Evolutionary conservation across 2,888 invertebrate species (phyloP).

Genomic region (Hylaea fasciaria): DNA sequence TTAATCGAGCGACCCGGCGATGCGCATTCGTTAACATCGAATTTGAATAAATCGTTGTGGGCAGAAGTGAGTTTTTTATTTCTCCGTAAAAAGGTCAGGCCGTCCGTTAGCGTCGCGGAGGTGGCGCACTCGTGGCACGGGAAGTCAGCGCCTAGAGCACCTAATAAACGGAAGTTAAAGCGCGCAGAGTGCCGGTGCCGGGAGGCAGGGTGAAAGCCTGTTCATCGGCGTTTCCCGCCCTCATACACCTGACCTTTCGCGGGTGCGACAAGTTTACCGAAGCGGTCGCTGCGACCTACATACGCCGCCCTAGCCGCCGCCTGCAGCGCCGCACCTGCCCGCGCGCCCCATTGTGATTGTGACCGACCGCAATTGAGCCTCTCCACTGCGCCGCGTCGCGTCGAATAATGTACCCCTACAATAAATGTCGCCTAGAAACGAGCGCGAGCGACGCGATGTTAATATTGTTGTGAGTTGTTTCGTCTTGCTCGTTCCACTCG

Average conservation of each 20-base stretch:
- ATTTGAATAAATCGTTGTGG: slow-evolving; percentile 61
- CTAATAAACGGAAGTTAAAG: slow-evolving; percentile 78
- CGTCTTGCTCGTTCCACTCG: slow-evolving; percentile 52
- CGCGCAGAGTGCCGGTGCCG: slow-evolving; percentile 54
- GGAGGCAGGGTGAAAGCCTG: slow-evolving; percentile 59
- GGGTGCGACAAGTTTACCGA: slow-evolving; percentile 80
- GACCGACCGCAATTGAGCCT: slow-evolving; percentile 70
- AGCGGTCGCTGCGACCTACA: slow-evolving; percentile 80
- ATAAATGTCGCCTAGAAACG: slow-evolving; percentile 70
- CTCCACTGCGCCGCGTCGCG: slow-evolving; percentile 61
- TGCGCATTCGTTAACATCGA: slow-evolving; percentile 64
- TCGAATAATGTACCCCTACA: slow-evolving; percentile 69
- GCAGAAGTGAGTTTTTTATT: slow-evolving; percentile 48
- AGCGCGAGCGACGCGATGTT: slow-evolving; percentile 64
- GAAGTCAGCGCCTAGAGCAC: slow-evolving; percentile 65
- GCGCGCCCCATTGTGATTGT: slow-evolving; percentile 53
- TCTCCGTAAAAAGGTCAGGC: slow-evolving; percentile 51
- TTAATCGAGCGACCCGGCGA: slow-evolving; percentile 59
- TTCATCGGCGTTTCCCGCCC: slow-evolving; percentile 79
- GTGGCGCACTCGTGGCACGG: slow-evolving; percentile 57
- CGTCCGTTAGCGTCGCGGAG: slow-evolving; percentile 49
- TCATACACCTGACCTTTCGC: slow-evolving; percentile 83
- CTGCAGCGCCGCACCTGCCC: slow-evolving; percentile 47
- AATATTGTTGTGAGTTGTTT: slow-evolving; percentile 71
- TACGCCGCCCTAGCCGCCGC: slow-evolving; percentile 58